Conservation (phyloP, 2,113 vertebrate species). For the Nerophis ophidion region DNA sequence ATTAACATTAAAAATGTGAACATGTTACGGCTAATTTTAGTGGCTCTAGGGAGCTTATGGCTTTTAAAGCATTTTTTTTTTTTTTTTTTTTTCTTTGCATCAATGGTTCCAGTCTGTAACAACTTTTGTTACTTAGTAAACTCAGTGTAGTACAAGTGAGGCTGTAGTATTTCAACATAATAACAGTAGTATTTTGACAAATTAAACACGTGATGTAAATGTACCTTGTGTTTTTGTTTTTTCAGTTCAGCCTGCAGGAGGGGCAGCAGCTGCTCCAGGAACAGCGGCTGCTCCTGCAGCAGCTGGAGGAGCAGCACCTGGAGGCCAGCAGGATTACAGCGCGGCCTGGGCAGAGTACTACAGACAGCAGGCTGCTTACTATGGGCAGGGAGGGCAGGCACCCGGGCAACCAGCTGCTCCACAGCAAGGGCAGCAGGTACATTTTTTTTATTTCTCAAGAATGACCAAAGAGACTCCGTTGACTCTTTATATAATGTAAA, state of each 20-base stretch:
- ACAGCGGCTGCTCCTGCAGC: constrained; percentile 64
- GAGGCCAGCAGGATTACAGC: constrained; percentile 83
- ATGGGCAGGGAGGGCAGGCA: constrained; percentile 77
- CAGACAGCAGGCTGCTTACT: constrained; percentile 90
- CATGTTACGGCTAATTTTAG: no score
- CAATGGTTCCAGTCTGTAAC: background rate
- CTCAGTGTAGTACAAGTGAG: no score
- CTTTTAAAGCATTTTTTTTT: no score
- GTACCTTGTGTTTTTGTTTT: background rate
- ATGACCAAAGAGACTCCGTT: no score
- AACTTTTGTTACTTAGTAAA: background rate
- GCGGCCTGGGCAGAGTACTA: constrained; percentile 93
- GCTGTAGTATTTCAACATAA: background rate
- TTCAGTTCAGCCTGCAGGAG: constrained; percentile 65
- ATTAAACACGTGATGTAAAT: background rate
- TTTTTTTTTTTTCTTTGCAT: no score
- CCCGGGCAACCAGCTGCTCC: constrained; percentile 76
- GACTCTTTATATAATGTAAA: background rate
- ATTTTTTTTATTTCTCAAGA: no score
- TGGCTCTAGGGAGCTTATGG: no score
- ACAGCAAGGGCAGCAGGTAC: constrained; percentile 86
- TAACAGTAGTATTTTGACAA: background rate
- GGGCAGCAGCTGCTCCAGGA: constrained; percentile 56
- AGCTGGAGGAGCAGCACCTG: constrained; percentile 69
- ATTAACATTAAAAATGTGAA: no score